Conservation (phyloP, 2,888 invertebrate species). For the Chamaedrilus cognettii region DNA sequence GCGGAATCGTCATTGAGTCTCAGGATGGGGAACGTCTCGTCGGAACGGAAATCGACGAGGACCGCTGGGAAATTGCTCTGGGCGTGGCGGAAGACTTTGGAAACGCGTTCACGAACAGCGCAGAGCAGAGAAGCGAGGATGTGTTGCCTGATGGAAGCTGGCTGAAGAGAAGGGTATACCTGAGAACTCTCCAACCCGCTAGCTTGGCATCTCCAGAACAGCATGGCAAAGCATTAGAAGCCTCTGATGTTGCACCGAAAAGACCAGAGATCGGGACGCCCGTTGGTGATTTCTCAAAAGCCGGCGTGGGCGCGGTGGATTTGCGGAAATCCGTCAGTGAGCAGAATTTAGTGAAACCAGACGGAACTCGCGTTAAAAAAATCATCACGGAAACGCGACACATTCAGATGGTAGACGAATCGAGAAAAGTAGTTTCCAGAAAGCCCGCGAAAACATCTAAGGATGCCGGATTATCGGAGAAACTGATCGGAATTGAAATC, state of each 20-base stretch:
- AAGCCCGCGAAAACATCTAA: not conserved
- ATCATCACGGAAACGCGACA: not conserved
- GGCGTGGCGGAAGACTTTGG: not conserved
- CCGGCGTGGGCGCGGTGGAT: not conserved
- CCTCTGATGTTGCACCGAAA: too few species aligned
- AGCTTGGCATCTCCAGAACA: too few species aligned
- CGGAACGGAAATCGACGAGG: slow-evolving; percentile 1
- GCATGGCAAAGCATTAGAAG: too few species aligned
- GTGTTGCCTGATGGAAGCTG: not conserved
- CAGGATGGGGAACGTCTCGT: not conserved
- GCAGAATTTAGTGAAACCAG: not conserved
- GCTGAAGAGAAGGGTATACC: not conserved
- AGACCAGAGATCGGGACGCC: too few species aligned
- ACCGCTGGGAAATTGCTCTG: not conserved
- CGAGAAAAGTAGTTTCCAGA: not conserved
- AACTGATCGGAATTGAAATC: not conserved
- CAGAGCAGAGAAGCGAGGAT: not conserved
- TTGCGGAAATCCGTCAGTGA: not conserved
- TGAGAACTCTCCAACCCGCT: too few species aligned
- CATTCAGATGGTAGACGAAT: not conserved
- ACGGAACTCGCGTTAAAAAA: not conserved
- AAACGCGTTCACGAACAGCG: not conserved
- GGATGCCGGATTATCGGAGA: not conserved
- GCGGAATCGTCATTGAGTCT: not conserved
- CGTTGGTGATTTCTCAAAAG: not conserved